phyloP scores from a whole-genome alignment of 2,797 vertebrate species.

The Xerus rutilus region DNA sequence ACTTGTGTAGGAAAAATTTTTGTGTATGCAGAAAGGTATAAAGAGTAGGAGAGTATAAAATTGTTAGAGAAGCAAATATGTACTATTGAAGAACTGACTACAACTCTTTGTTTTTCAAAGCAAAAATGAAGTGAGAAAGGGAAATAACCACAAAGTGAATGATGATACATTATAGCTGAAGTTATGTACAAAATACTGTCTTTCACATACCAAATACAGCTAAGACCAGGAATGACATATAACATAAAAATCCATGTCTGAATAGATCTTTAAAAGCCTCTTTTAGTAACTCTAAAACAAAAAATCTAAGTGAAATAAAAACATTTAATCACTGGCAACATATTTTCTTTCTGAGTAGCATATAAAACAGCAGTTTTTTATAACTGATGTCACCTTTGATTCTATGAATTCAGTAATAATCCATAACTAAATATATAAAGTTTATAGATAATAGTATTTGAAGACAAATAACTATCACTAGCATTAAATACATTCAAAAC shows the following conservation, averaged over 20 bases:
- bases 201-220: neutral
- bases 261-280: neutral
- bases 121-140: constrained; percentile 6
- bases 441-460: neutral
- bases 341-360: neutral
- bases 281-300: constrained; percentile 46
- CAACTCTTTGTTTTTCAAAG: neutral
- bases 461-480: neutral
- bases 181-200: neutral
- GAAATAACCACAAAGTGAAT: constrained; percentile 1
- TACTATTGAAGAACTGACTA: constrained; percentile 17
- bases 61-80: neutral
- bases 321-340: neutral
- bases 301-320: constrained; percentile 10
- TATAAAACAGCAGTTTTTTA: constrained; percentile 17
- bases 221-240: neutral
- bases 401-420: constrained; percentile 28
- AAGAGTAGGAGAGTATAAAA: neutral
- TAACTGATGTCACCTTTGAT: neutral
- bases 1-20: neutral
- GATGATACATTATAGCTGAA: neutral
- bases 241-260: constrained; percentile 18
- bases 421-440: constrained; percentile 1
- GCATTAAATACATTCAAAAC: constrained; percentile 43
- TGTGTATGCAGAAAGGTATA: neutral